These are phyloP conservation scores for Erannis defoliaria DNA, from an alignment of 2,888 invertebrate species.

Conservation along the genomic window DNA sequence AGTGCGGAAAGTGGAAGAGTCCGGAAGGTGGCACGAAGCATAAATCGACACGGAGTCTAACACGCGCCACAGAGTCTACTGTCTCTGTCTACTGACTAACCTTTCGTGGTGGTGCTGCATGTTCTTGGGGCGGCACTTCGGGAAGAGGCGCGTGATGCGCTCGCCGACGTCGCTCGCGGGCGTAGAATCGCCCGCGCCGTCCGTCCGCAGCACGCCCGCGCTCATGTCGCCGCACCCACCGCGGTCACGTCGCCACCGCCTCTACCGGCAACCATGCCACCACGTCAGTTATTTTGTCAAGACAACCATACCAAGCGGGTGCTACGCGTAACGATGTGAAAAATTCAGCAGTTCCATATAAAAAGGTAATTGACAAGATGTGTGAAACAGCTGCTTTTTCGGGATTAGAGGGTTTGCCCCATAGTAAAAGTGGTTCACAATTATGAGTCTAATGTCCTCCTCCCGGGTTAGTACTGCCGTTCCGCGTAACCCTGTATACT, in stretches of 20 bases:
- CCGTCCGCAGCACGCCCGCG: slow-evolving; percentile 79
- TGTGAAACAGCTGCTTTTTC: too few species aligned
- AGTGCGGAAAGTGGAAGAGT: too few species aligned
- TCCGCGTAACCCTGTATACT: too few species aligned
- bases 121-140: slow-evolving; percentile 93
- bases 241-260: slow-evolving; percentile 74
- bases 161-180: slow-evolving; percentile 88
- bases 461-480: too few species aligned
- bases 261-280: slow-evolving; percentile 73
- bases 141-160: slow-evolving; percentile 94
- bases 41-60: neutral
- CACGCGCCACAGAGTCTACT: too few species aligned
- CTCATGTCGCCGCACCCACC: slow-evolving; percentile 76
- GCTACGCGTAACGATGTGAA: too few species aligned
- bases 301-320: neutral
- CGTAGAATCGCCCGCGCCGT: slow-evolving; percentile 83
- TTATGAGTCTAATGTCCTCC: too few species aligned
- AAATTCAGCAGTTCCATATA: neutral
- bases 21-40: too few species aligned
- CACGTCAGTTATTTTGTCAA: slow-evolving; percentile 55
- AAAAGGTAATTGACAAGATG: too few species aligned
- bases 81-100: too few species aligned
- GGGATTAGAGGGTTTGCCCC: too few species aligned
- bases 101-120: slow-evolving; percentile 75
- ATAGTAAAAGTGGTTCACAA: too few species aligned